A percentile compares a stretch with the other conserved stretches of the same genome.
These are phyloP conservation scores for Oopsacas minuta DNA, from an alignment of 37 sponge, comb jelly and placozoan species.

Conservation along the genomic window DNA sequence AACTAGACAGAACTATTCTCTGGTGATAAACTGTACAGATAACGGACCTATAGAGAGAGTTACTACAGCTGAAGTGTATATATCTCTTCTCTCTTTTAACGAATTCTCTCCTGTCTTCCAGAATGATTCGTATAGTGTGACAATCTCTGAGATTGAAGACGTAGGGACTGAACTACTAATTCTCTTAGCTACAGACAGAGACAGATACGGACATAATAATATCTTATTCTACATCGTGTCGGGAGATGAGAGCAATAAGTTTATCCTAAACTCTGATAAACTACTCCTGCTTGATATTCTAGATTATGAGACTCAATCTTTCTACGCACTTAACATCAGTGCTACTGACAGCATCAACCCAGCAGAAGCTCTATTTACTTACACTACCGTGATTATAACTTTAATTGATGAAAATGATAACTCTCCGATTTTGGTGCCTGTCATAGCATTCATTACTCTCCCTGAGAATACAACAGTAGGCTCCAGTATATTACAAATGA, in stretches of 20 bases:
- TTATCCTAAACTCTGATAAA: background rate
- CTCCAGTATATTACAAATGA: background rate
- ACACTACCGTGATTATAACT: background rate
- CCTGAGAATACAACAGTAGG: background rate
- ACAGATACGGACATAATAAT: background rate
- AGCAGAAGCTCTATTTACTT: background rate
- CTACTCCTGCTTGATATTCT: background rate
- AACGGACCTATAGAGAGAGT: background rate
- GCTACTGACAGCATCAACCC: background rate
- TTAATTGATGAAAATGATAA: background rate
- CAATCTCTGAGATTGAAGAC: background rate
- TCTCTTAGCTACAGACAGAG: conserved; percentile 22
- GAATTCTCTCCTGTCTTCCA: conserved; percentile 21
- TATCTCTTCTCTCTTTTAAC: background rate
- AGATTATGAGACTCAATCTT: conserved; percentile 13
- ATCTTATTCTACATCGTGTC: conserved; percentile 18
- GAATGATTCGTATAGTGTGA: background rate
- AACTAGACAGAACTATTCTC: background rate
- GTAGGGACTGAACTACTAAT: background rate
- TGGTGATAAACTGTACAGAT: background rate
- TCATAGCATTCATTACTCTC: background rate
- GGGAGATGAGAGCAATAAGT: conserved; percentile 16
- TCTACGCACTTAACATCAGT: background rate
- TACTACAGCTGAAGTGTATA: background rate
- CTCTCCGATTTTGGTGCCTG: background rate